Percentiles rank a stretch among this genome's conserved stretches.
Evolutionary conservation across 2,797 vertebrate species (phyloP).

Genomic region (Percopsis omiscomaycus): DNA sequence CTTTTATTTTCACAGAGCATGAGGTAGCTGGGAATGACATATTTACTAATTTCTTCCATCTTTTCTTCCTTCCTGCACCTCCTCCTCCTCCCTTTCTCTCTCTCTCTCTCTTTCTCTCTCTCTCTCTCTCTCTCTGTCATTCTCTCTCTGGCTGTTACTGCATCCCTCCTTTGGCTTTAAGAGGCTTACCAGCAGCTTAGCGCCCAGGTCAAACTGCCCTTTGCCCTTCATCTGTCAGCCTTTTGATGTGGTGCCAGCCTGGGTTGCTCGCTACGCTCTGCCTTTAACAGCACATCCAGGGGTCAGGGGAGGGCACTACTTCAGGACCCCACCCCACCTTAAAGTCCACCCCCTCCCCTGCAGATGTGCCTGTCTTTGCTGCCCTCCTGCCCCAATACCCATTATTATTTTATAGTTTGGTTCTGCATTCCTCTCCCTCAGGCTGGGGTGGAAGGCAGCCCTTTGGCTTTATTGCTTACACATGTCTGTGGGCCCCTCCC

Average conservation of each 20-base stretch:
- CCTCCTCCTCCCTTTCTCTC: slow-evolving; percentile 22
- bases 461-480: slow-evolving; percentile 99
- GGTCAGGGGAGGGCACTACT: slow-evolving; percentile 81
- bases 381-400: slow-evolving; percentile 81
- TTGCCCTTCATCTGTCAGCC: slow-evolving; percentile 91
- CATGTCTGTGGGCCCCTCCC: slow-evolving; percentile 95
- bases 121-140: slow-evolving; percentile 18
- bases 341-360: slow-evolving; percentile 57
- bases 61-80: slow-evolving; percentile 2
- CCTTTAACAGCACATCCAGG: slow-evolving; percentile 77
- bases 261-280: slow-evolving; percentile 78
- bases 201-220: slow-evolving; percentile 90
- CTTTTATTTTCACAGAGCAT: slow-evolving; percentile 70
- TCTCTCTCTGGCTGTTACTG: slow-evolving; percentile 60
- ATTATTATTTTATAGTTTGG: slow-evolving; percentile 99
- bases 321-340: slow-evolving; percentile 75
- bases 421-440: slow-evolving; percentile 98
- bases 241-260: slow-evolving; percentile 93
- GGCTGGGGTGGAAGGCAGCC: slow-evolving; percentile 89
- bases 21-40: slow-evolving; percentile 62
- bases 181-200: slow-evolving; percentile 87
- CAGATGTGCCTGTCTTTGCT: slow-evolving; percentile 84
- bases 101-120: slow-evolving; percentile 30
- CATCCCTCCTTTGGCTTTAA: slow-evolving; percentile 86
- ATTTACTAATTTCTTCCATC: slow-evolving; percentile 21